Base-by-base conservation (phyloP, 1,140 invertebrate genomes). In the Eupristina koningsbergeri region DNA sequence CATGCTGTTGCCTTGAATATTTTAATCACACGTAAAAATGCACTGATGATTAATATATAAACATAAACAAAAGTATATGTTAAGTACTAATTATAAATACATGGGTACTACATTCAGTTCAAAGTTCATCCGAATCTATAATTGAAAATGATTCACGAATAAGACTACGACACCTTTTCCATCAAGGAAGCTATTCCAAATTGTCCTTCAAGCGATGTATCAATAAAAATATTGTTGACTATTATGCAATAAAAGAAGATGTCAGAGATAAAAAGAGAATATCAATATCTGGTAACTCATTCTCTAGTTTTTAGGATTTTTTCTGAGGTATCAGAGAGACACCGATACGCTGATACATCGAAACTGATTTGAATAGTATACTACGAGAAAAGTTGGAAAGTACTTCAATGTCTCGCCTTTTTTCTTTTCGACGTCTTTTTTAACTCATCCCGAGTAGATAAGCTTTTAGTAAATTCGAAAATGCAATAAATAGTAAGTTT, bases 321-420 rank as follows among this genome's bases (percentile, higher is more conserved):
- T 67, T 36, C 26, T 63, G 13, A 80, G 58, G 8, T 50, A 34
- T 29, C n/a, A n/a, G 1, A 74, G 9, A 78, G 64, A 73, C 67
- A 58, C 29, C 36, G 79, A 71, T 80, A 80, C 79, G 67, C 58
- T 73, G 41, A 47, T 80, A 22, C 79, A 41, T 1, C 29, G 67
- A 80, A 80, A 73, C 67, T 71, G 71, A 80, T 80, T 80, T 80
- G 67, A 64, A 67, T 80, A 58, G 67, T 73, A 58, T 47, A 22
- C 58, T 45, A 34, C 26, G 67, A 71, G 39, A 58, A 50, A 39
- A 53, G 19, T 73, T 50, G 19, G 67, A 80, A 69, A 80, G 79
- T 80, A n/a, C 79, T 80, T 50, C 5, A 36, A 22, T 34, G 5
- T 41, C 29, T 31, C 26, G 45, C 47, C 36, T 67, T 7, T 80